Conservation (phyloP, 2,113 vertebrate species). For the Chionis minor region DNA sequence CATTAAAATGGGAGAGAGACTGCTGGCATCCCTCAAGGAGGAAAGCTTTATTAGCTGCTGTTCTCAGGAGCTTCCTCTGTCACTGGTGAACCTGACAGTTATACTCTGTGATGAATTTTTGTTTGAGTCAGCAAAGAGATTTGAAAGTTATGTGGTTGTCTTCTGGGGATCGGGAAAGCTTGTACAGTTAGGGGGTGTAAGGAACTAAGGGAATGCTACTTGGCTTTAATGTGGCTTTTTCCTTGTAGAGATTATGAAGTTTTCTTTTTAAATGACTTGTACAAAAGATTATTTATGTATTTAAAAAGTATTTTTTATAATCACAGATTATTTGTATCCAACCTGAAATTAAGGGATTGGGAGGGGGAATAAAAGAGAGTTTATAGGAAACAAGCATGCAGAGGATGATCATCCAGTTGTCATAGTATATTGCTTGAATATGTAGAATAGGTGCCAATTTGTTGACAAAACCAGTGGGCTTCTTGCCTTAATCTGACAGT, state of each 20-base stretch:
- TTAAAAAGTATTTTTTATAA: neutral
- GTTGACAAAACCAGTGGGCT: neutral
- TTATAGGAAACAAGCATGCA: neutral
- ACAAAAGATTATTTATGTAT: neutral
- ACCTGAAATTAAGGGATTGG: neutral
- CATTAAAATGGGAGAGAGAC: neutral
- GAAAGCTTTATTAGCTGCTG: neutral
- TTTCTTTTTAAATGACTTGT: neutral
- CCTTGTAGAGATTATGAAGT: neutral
- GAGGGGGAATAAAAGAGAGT: neutral
- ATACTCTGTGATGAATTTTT: neutral
- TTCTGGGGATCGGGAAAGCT: neutral
- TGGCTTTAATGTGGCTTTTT: neutral
- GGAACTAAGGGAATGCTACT: neutral
- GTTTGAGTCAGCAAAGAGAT: neutral
- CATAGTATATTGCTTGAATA: neutral
- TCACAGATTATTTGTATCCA: neutral
- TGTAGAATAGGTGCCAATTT: neutral
- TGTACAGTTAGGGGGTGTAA: neutral
- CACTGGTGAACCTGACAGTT: constrained; percentile 1
- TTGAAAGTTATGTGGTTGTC: neutral
- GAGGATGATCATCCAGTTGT: neutral
- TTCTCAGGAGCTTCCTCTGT: constrained; percentile 9
- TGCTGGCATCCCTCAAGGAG: neutral
- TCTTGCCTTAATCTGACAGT: constrained; percentile 16